These are phyloP conservation scores for Hippocampus zosterae DNA, from an alignment of 2,113 vertebrate genomes.

Conservation along the genomic window DNA sequence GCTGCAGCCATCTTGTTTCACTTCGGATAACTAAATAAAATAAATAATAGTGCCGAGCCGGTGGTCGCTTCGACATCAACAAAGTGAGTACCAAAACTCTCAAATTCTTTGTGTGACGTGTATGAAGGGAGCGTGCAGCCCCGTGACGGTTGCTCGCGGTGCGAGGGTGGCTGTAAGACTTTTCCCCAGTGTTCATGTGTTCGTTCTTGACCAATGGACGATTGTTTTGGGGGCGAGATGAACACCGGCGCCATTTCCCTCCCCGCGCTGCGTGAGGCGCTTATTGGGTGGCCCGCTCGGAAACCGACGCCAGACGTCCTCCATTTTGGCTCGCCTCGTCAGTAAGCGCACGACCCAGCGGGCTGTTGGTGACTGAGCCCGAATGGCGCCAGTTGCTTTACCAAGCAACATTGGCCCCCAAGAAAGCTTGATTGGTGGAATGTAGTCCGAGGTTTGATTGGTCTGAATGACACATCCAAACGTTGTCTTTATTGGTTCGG, in stretches of 20 bases:
- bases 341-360: fast-evolving
- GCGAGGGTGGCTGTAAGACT: constrained; percentile 29
- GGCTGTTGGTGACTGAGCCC: constrained; percentile 44
- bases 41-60: constrained; percentile 72
- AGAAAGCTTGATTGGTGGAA: constrained; percentile 86
- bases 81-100: constrained; percentile 68
- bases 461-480: constrained; percentile 83
- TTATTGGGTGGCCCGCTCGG: constrained; percentile 79
- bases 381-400: constrained; percentile 73
- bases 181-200: constrained; percentile 60
- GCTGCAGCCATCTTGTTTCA: constrained; percentile 78
- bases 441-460: constrained; percentile 86
- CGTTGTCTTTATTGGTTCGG: constrained; percentile 82
- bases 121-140: constrained; percentile 7
- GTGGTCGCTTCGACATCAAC: constrained; percentile 68
- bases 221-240: constrained; percentile 77
- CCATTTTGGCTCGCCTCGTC: constrained; percentile 68
- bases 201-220: constrained; percentile 75
- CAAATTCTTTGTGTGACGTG: neutral
- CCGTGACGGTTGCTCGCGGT: constrained; percentile 8
- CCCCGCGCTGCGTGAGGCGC: constrained; percentile 75
- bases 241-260: constrained; percentile 82
- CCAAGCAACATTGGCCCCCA: constrained; percentile 68
- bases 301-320: constrained; percentile 54
- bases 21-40: constrained; percentile 73